A percentile compares a stretch with the other conserved stretches of the same genome.
These are phyloP conservation scores for Montipora capricornis DNA, from an alignment of 64 coral and sea anemone genomes.

Conservation along the genomic window DNA sequence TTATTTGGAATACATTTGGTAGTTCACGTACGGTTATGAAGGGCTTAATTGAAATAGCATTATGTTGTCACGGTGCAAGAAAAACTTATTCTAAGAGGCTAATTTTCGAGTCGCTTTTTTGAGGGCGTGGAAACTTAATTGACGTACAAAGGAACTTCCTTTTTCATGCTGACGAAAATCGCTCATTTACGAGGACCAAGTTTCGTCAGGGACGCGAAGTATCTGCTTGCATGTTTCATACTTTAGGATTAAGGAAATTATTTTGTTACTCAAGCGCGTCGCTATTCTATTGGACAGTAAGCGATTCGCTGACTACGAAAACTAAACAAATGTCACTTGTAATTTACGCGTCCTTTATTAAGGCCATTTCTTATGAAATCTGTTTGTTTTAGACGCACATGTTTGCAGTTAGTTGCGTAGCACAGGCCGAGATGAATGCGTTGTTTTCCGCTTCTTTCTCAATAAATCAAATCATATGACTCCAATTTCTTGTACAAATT, in stretches of 20 bases:
- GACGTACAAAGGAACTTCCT: not conserved
- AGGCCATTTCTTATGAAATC: slow-evolving; percentile 24
- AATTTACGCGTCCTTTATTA: slow-evolving; percentile 29
- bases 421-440: not conserved
- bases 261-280: slow-evolving; percentile 6
- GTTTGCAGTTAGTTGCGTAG: not conserved
- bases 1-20: slow-evolving; percentile 33
- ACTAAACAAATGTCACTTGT: slow-evolving; percentile 41
- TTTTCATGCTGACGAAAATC: not conserved
- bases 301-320: not conserved
- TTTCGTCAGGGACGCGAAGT: slow-evolving; percentile 1
- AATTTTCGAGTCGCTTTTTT: not conserved
- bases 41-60: slow-evolving; percentile 48
- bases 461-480: not conserved
- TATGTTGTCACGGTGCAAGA: slow-evolving; percentile 26
- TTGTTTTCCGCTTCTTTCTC: not conserved
- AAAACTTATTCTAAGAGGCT: not conserved
- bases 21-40: slow-evolving; percentile 14
- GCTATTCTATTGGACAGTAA: not conserved
- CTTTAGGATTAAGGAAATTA: not conserved
- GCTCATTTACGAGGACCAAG: not conserved
- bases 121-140: slow-evolving; percentile 22
- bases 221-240: not conserved
- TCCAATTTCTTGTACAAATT: not conserved
- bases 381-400: slow-evolving; percentile 13